A percentile compares a stretch with the other conserved stretches of the same genome.
Evolutionary conservation across 1,140 invertebrate species (phyloP).

Genomic region (Eufriesea mexicana): DNA sequence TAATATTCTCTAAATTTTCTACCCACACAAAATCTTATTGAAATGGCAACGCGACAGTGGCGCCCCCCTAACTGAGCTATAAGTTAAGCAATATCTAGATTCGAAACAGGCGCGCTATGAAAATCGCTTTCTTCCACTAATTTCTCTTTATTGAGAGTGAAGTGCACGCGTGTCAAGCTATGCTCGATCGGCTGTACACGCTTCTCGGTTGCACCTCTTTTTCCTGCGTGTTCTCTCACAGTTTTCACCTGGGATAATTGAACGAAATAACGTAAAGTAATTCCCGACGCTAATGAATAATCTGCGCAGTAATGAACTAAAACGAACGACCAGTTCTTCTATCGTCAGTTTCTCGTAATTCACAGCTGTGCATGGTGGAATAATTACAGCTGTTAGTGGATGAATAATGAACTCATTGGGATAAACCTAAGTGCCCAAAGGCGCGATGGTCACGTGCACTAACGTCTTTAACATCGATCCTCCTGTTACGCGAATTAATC

Average conservation of each 20-base stretch:
- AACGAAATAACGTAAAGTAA: neutral
- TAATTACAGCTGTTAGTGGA: constrained; percentile 27
- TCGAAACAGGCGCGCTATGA: neutral
- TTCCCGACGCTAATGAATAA: constrained; percentile 3
- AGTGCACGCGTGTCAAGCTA: neutral
- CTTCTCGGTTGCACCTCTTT: too few relatives aligned
- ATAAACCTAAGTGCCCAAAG: neutral
- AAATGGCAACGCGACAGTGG: neutral
- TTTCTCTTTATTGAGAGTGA: neutral
- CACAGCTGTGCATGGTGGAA: constrained; percentile 8
- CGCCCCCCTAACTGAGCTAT: neutral
- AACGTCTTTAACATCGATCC: constrained; percentile 2
- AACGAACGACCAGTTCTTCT: neutral
- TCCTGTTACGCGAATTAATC: neutral
- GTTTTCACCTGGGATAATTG: constrained; percentile 20
- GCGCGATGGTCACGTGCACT: neutral
- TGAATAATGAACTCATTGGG: neutral
- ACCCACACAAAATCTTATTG: neutral
- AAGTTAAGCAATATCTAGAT: neutral
- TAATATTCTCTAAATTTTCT: neutral
- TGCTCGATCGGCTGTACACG: neutral
- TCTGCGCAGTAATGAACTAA: neutral
- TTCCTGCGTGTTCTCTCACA: neutral
- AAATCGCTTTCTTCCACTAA: constrained; percentile 16
- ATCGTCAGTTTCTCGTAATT: neutral